Conservation (phyloP, 2,113 vertebrate species). For the Saguinus midas region DNA sequence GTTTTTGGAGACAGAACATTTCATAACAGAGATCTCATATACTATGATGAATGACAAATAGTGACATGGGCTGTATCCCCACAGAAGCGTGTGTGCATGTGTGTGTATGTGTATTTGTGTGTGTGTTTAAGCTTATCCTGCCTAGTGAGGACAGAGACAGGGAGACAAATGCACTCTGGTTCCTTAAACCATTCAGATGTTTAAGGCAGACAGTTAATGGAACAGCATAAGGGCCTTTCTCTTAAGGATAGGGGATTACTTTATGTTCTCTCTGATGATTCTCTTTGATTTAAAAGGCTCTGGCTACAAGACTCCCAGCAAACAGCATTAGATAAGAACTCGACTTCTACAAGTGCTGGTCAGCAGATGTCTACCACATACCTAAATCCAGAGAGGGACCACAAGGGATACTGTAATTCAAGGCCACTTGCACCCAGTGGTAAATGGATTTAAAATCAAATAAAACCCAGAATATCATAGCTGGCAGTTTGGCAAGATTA, state of each 20-base stretch:
- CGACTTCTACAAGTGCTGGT: background rate
- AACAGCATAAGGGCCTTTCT: background rate
- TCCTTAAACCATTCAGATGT: constrained; percentile 35
- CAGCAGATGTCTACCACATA: background rate
- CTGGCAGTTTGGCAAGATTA: background rate
- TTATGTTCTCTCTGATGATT: constrained; percentile 18
- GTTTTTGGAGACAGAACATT: constrained; percentile 62
- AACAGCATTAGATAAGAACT: constrained; percentile 27
- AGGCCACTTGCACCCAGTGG: background rate
- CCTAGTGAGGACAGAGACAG: background rate
- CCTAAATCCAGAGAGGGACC: background rate
- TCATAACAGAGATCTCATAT: constrained; percentile 60
- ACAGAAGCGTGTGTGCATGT: background rate
- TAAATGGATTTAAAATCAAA: constrained; percentile 8
- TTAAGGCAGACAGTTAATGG: constrained; percentile 51
- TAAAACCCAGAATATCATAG: background rate
- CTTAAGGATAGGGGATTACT: background rate
- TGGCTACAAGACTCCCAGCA: background rate
- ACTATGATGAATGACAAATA: constrained; percentile 26
- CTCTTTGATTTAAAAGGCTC: constrained; percentile 58
- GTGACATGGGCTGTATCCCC: background rate
- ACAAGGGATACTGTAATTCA: background rate
- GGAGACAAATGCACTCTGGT: constrained; percentile 9
- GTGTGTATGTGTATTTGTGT: background rate
- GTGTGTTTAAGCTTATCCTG: background rate